Percentiles rank a stretch among this genome's conserved stretches.
These are phyloP conservation scores for Porites australiensis DNA, from an alignment of 64 coral and sea anemone genomes.

Conservation along the genomic window DNA sequence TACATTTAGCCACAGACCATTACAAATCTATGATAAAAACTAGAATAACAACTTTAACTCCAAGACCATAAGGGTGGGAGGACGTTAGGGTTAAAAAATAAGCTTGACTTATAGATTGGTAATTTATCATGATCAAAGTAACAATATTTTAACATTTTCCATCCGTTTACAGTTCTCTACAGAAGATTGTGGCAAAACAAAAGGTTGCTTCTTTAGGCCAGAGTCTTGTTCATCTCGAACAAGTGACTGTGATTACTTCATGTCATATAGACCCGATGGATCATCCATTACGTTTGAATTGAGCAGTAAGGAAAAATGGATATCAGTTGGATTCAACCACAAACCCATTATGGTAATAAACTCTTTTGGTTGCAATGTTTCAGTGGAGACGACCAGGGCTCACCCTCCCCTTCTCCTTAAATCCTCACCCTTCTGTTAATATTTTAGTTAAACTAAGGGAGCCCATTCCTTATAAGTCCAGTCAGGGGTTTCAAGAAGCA, in stretches of 20 bases:
- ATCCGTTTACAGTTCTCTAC: background rate
- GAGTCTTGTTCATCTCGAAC: background rate
- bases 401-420: background rate
- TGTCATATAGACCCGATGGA: constrained; percentile 29
- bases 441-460: too few species aligned
- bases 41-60: too few species aligned
- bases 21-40: too few species aligned
- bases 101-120: too few species aligned
- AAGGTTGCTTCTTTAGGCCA: constrained; percentile 41
- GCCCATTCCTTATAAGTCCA: too few species aligned
- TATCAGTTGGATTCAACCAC: constrained; percentile 50
- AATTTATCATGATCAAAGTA: too few species aligned
- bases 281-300: constrained; percentile 52
- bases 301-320: constrained; percentile 46
- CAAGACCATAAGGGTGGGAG: too few species aligned
- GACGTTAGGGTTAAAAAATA: too few species aligned
- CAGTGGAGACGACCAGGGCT: background rate
- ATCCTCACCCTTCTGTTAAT: background rate
- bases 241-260: constrained; percentile 21
- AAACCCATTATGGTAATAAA: constrained; percentile 33
- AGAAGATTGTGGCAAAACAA: constrained; percentile 45
- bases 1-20: too few species aligned
- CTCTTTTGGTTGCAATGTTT: background rate
- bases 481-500: too few species aligned
- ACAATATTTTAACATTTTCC: background rate